Evolutionary conservation across 2,888 invertebrate genomes (phyloP), one percentile per base, ranked within the genome.

Genomic region (Tanytarsus gracilentus): DNA sequence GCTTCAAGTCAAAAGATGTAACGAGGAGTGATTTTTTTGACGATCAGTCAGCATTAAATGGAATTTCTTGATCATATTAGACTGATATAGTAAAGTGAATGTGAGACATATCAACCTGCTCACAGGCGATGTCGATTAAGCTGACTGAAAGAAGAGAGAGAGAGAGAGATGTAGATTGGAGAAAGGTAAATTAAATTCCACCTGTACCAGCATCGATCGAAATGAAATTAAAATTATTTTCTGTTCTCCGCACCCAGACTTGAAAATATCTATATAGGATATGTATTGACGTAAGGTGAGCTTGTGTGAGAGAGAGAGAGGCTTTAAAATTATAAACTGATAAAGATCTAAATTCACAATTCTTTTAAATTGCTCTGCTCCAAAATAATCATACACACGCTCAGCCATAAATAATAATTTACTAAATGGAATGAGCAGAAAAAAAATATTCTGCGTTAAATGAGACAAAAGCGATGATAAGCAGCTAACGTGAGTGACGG

Each of bases 91-190:
- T 33, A 33, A 33, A 33, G 9, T 23, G 21, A 44, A 44, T 44
- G 23, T 29, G 30, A 58, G 29, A 16, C 8, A 55, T 39, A 55
- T 55, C 56, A 58, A 58, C 58, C 48, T 58, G 58, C 48, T 58
- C 5, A 23, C 9, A n/a, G n/a, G 16, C 18, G 51, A 51, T 25
- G 29, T 50, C 26, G 29, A 30, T 51, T 30, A 50, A 50, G 25
- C 27, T 27, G 36, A 36, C 36, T 23, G 16, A 33, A 14, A 4
- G 14, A 14, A 40, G 18, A 40, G 40, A 18, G 11, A 44, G 44
- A 11, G 4, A 23, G 18, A 11, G 9, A 18, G 1, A 23, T n/a
- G n/a, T n/a, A n/a, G n/a, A n/a, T n/a, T n/a, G 8, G 21, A 44
- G 23, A 44, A 44, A 36, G 23, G 16, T 44, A 14, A 29, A 9